phyloP scores from a whole-genome alignment of 2,113 vertebrate species.

The Psilopsiagon aurifrons region DNA sequence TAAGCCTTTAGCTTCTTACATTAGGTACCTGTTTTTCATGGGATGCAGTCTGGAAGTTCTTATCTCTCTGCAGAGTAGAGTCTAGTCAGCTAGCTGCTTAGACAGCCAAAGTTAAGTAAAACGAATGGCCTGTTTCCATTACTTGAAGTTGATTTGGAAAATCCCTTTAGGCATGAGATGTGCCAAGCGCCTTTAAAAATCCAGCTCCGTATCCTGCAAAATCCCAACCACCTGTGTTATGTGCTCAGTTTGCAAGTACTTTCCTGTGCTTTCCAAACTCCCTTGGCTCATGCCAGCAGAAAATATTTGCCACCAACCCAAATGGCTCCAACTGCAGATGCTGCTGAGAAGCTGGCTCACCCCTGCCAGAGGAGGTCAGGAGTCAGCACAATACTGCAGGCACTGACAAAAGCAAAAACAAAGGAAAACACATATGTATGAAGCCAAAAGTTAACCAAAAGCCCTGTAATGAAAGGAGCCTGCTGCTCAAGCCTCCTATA shows the following conservation, averaged over 20 bases:
- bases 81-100: neutral
- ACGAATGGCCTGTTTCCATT: neutral
- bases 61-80: neutral
- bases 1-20: neutral
- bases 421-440: neutral
- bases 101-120: neutral
- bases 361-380: neutral
- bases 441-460: neutral
- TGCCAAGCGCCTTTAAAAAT: constrained; percentile 27
- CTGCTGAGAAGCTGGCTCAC: neutral
- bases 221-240: constrained; percentile 34
- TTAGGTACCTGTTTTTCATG: neutral
- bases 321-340: constrained; percentile 6
- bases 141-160: neutral
- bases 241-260: neutral
- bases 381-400: neutral
- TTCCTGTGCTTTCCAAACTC: neutral
- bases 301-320: neutral
- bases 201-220: neutral
- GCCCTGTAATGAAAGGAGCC: neutral
- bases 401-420: neutral
- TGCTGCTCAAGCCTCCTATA: neutral
- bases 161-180: neutral
- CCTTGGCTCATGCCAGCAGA: neutral
- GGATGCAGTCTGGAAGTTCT: neutral